Percentiles rank a stretch among this genome's conserved stretches.
Evolutionary conservation across 2,888 invertebrate species (phyloP).

Genomic region (Meliscaeva auricollis): DNA sequence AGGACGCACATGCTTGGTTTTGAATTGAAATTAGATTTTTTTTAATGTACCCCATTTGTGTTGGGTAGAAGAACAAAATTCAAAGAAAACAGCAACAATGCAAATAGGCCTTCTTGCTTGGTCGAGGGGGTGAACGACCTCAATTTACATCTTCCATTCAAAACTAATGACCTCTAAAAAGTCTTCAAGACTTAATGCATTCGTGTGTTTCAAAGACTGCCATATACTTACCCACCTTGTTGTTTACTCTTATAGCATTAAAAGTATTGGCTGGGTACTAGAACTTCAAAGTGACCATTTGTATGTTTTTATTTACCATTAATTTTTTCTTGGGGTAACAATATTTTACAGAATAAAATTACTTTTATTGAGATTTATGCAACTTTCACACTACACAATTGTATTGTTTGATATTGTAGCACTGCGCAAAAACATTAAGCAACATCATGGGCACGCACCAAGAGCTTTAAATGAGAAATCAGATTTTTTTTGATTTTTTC

Average conservation of each 20-base stretch:
- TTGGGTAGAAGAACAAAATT: background rate
- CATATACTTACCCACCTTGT: slow-evolving; percentile 6
- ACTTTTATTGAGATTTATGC: no score
- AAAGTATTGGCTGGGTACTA: slow-evolving; percentile 27
- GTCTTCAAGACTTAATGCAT: slow-evolving; percentile 30
- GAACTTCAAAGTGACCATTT: background rate
- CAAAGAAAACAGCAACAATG: background rate
- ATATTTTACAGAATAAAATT: no score
- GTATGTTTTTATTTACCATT: background rate
- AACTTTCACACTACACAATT: no score
- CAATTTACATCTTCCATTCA: slow-evolving; percentile 36
- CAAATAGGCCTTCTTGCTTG: background rate
- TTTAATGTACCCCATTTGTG: background rate
- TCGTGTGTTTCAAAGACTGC: slow-evolving; percentile 11
- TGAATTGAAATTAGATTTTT: slow-evolving; percentile 28
- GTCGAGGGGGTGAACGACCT: slow-evolving; percentile 1
- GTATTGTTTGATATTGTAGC: no score
- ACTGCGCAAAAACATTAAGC: no score
- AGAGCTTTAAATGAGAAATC: no score
- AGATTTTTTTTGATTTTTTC: no score
- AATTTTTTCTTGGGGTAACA: no score
- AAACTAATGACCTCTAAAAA: slow-evolving; percentile 43
- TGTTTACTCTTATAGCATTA: slow-evolving; percentile 17
- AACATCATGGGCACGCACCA: no score
- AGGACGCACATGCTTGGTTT: slow-evolving; percentile 29